These are phyloP conservation scores for Myopa tessellatipennis DNA, from an alignment of 2,888 invertebrate genomes.

Conservation along the genomic window DNA sequence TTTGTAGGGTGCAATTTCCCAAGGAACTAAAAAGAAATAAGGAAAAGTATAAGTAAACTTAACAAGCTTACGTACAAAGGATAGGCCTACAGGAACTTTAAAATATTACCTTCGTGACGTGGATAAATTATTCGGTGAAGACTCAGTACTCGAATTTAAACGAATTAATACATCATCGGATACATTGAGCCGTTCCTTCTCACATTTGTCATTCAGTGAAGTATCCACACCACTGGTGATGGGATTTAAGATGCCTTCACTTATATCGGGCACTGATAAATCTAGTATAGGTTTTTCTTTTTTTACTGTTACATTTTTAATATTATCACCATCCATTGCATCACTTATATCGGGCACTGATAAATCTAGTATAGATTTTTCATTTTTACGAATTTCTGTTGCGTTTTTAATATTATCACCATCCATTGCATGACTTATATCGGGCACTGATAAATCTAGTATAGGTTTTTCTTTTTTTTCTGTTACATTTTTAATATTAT, in stretches of 20 bases:
- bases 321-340: too few species aligned
- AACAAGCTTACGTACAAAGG: too few species aligned
- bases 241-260: slow-evolving; percentile 25
- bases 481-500: not conserved
- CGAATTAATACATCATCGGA: not conserved
- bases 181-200: not conserved
- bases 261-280: slow-evolving; percentile 38
- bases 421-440: not conserved
- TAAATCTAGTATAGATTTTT: too few species aligned
- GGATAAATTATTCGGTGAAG: not conserved
- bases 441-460: slow-evolving; percentile 42
- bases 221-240: not conserved
- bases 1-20: too few species aligned
- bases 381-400: too few species aligned
- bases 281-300: slow-evolving; percentile 38
- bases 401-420: not conserved
- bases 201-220: not conserved
- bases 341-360: too few species aligned
- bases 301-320: not conserved
- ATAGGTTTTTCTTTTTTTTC: slow-evolving; percentile 22
- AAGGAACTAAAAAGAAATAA: too few species aligned
- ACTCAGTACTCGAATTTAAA: not conserved
- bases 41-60: too few species aligned
- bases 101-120: not conserved
- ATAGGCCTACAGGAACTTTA: too few species aligned